Base-by-base conservation (phyloP, 2,797 vertebrate species). In the Merluccius polli region DNA sequence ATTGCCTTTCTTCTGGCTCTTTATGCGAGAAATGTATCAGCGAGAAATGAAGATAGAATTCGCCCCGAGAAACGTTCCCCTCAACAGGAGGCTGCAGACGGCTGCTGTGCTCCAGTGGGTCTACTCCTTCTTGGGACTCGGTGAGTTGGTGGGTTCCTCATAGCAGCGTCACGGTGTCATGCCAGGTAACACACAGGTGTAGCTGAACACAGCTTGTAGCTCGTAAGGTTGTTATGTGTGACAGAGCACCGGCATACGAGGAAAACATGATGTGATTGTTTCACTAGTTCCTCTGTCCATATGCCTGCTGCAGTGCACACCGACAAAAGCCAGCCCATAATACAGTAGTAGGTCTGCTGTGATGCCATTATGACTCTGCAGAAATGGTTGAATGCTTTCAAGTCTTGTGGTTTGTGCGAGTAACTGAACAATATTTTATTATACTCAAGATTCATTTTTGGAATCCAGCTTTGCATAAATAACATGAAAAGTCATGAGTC, bases 11-110 rank as follows among this genome's bases (percentile, higher is more conserved):
- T 24, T 29, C 72, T 80, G 13, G 63, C 74, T 75, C 72, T 29
- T 52, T 30, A 0, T 13, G 73, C 32, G 24, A 12, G 76, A 67
- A 31, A 65, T n/a, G n/a, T n/a, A n/a, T n/a, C n/a, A n/a, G n/a
- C n/a, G n/a, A n/a, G 83, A 71, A 79, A 99, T 97, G 97, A 95
- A 92, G 90, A 67, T 98, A 27, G 38, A 94, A 75, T 97, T 98
- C 2, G 96, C 96, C 1, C 95, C 97, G 0, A 3, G 85, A 38
- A 79, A 85, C 0, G 0, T 96, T 52, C 95, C 97, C 0, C 36
- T 95, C 29, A 31, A 79, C 16, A 91, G 96, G 72, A 92, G 97
- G 82, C 91, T 98, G 82, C 96, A 99, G 92, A 99, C 95, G 0
- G 89, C 92, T 0, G 78, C 88, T 0, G 95, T 97, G 72, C 69